Evolutionary conservation across 2,888 invertebrate genomes (phyloP), one percentile per base, ranked within the genome.

Genomic region (Prenolepis imparis): DNA sequence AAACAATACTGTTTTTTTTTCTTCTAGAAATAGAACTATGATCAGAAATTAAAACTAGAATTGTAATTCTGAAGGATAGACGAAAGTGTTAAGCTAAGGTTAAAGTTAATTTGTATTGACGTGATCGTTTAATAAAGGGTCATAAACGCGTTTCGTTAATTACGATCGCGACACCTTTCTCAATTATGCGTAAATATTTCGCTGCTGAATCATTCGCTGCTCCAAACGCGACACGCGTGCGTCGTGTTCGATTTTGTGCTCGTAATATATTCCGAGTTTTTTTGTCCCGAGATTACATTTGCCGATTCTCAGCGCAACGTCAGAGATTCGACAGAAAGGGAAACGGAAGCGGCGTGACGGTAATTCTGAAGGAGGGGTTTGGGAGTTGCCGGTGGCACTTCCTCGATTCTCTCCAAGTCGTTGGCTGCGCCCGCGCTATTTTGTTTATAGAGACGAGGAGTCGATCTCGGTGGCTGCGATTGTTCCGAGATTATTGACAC

Each of bases 401-500:
- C 97, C 93, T 97, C 97, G 89, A 97, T 97, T 93, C 96, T 96
- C 92, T 97, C 97, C 90, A 97, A 94, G 93, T 97, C 97, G 91
- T 96, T 96, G 0, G 96, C 96, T 32, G 97, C 96, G 28, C 97
- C 97, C 5, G 96, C 96, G 28, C 97, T 97, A 93, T 97, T 97
- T 91, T 97, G 97, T 91, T 97, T 97, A 93, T 96, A 96, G 36
- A 96, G 94, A 84, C 95, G 94, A 21, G 90, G 89, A 15, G 86
- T 70, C 21, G 88, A 77, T 74, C 89, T 90, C 4, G 6, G 52
- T 52, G 59, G 73, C 21, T 67, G 85, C 6, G 61, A 59, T 32
- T 67, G 84, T 6, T 48, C 28, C 15, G 73, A 63, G 5, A 88
- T 89, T 70, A 87, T 48, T 73, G 89, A 64, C 91, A 89, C 87